Evolutionary conservation across 2,888 invertebrate species (phyloP).

Genomic region (Spatulosminthurus flaviceps): DNA sequence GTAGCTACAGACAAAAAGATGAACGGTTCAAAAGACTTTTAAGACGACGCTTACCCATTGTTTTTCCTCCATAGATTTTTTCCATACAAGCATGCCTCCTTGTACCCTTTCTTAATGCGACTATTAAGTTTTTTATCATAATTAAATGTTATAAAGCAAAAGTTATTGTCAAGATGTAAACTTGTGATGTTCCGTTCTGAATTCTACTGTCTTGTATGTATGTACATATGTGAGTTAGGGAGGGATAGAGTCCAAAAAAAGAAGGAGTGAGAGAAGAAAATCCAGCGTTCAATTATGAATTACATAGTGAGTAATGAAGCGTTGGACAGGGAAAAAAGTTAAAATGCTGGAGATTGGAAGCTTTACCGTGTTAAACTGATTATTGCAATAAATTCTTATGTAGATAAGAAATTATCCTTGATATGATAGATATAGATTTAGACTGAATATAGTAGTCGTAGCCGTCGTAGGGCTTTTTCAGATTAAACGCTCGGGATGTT

Average conservation of each 20-base stretch:
- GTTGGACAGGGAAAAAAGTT: slow-evolving; percentile 17
- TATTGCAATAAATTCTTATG: slow-evolving; percentile 23
- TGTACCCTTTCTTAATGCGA: background rate
- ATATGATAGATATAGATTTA: slow-evolving; percentile 12
- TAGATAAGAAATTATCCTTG: slow-evolving; percentile 18
- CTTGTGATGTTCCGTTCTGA: background rate
- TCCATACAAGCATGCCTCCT: background rate
- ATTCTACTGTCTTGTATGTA: background rate
- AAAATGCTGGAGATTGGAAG: slow-evolving; percentile 27
- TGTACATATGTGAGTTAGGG: background rate
- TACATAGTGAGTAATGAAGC: slow-evolving; percentile 24
- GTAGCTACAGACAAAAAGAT: too few relatives aligned
- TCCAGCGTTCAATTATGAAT: slow-evolving; percentile 27
- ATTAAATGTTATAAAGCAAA: background rate
- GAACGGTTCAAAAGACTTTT: background rate
- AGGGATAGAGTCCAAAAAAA: background rate
- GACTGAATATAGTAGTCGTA: background rate
- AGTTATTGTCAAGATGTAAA: slow-evolving; percentile 3
- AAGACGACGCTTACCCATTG: background rate
- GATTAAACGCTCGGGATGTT: background rate
- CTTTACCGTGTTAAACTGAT: slow-evolving; percentile 30
- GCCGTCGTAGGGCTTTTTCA: too few relatives aligned
- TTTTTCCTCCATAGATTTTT: background rate
- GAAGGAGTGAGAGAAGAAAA: background rate
- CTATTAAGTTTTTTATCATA: background rate